Evolutionary conservation across 2,113 vertebrate genomes (phyloP).

Genomic region (Pterocles orientalis): DNA sequence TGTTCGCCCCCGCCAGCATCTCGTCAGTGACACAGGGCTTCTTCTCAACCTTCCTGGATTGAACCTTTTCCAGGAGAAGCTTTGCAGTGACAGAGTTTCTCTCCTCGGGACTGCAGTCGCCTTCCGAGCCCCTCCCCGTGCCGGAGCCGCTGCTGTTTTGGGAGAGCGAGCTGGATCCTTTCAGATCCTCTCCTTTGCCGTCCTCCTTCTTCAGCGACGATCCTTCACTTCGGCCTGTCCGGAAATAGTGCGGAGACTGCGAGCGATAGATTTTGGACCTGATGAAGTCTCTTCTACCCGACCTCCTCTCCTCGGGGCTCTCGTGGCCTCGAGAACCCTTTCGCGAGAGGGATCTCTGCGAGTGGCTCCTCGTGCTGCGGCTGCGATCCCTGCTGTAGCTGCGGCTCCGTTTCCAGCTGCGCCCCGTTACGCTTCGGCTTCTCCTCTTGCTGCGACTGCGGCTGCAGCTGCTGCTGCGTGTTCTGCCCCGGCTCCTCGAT

Average conservation of each 20-base stretch:
- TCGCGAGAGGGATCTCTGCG: constrained; percentile 83
- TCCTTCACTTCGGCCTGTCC: constrained; percentile 65
- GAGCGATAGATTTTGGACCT: constrained; percentile 94
- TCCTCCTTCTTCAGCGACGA: constrained; percentile 68
- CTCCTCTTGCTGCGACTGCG: constrained; percentile 84
- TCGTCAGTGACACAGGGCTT: constrained; percentile 73
- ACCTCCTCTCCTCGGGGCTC: constrained; percentile 79
- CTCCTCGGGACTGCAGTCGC: constrained; percentile 82
- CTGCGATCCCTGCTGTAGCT: constrained; percentile 89
- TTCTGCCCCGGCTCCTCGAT: constrained; percentile 83
- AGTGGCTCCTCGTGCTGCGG: constrained; percentile 87
- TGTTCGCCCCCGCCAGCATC: constrained; percentile 74
- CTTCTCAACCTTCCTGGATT: constrained; percentile 86
- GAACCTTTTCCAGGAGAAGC: constrained; percentile 92
- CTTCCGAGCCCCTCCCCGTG: constrained; percentile 54
- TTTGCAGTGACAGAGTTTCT: constrained; percentile 91
- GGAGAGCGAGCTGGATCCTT: constrained; percentile 64
- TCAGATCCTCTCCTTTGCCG: constrained; percentile 73
- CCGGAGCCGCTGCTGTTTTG: constrained; percentile 70
- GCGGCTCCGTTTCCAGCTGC: constrained; percentile 81
- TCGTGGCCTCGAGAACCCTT: constrained; percentile 81
- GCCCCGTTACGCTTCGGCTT: constrained; percentile 81
- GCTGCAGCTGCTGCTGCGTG: constrained; percentile 89
- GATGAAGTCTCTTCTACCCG: constrained; percentile 87
- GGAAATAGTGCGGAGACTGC: constrained; percentile 88